Evolutionary conservation across 1,140 invertebrate species (phyloP).

Genomic region (Drosophila hydei): DNA sequence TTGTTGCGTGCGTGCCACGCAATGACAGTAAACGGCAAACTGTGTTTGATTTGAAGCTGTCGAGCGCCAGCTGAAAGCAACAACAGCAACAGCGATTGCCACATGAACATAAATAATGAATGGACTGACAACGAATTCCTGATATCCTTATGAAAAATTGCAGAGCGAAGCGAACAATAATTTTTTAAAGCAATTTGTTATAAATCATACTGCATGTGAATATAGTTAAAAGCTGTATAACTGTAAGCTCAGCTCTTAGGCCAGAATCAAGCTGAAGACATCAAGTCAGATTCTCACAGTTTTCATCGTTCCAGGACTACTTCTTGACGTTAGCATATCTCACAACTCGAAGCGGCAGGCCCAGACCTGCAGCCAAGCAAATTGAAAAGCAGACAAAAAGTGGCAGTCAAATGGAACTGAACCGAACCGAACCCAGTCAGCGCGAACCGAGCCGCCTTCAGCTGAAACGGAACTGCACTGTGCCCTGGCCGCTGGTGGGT

Average conservation of each 20-base stretch:
- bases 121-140: constrained; percentile 13
- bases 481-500: neutral
- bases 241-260: too few relatives aligned
- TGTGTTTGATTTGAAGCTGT: constrained; percentile 73
- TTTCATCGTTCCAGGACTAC: too few relatives aligned
- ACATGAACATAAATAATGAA: constrained; percentile 9
- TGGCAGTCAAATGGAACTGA: constrained; percentile 11
- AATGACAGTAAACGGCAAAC: constrained; percentile 64
- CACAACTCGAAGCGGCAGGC: too few relatives aligned
- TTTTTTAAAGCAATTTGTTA: too few relatives aligned
- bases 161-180: too few relatives aligned
- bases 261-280: too few relatives aligned
- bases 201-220: too few relatives aligned
- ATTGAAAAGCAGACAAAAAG: neutral
- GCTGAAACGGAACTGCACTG: constrained; percentile 5
- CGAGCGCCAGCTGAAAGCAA: constrained; percentile 51
- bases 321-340: too few relatives aligned
- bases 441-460: neutral
- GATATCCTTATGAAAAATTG: constrained; percentile 7
- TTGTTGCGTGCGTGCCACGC: constrained; percentile 59
- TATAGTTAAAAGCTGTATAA: too few relatives aligned
- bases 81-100: constrained; percentile 25
- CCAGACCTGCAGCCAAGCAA: too few relatives aligned
- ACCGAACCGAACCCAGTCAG: constrained; percentile 10
- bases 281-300: too few relatives aligned